Evolutionary conservation across 2,888 invertebrate species (phyloP).

Genomic region (Rotaria socialis): DNA sequence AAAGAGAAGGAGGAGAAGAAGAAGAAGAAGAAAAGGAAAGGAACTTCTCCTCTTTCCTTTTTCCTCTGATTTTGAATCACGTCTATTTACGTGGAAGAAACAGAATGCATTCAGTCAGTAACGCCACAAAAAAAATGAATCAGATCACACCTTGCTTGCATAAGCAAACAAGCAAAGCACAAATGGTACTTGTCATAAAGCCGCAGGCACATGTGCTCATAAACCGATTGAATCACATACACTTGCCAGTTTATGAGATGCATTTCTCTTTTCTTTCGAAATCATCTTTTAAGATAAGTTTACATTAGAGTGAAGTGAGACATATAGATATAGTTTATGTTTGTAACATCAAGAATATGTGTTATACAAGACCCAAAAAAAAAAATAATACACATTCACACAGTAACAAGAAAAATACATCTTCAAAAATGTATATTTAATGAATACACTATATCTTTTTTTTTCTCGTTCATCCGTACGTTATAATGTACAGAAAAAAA

Average conservation of each 20-base stretch:
- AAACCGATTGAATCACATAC: slow-evolving; percentile 13
- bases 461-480: background rate
- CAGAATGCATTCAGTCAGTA: background rate
- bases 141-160: background rate
- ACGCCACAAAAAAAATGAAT: background rate
- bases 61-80: background rate
- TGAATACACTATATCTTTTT: background rate
- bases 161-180: background rate
- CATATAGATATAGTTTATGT: slow-evolving; percentile 7
- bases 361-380: background rate
- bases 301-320: background rate
- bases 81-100: background rate
- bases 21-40: background rate
- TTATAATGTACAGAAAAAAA: background rate
- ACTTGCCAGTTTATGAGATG: background rate
- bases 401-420: background rate
- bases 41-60: background rate
- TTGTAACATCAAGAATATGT: slow-evolving; percentile 8
- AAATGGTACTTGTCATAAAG: background rate
- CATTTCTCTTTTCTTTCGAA: background rate
- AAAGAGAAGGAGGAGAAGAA: background rate
- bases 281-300: background rate
- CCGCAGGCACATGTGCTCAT: slow-evolving; percentile 15
- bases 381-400: background rate
- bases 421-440: background rate